A percentile compares a stretch with the other conserved stretches of the same genome.
These are phyloP conservation scores for Recurvirostra avosetta DNA, from an alignment of 2,113 vertebrate species.

Conservation along the genomic window DNA sequence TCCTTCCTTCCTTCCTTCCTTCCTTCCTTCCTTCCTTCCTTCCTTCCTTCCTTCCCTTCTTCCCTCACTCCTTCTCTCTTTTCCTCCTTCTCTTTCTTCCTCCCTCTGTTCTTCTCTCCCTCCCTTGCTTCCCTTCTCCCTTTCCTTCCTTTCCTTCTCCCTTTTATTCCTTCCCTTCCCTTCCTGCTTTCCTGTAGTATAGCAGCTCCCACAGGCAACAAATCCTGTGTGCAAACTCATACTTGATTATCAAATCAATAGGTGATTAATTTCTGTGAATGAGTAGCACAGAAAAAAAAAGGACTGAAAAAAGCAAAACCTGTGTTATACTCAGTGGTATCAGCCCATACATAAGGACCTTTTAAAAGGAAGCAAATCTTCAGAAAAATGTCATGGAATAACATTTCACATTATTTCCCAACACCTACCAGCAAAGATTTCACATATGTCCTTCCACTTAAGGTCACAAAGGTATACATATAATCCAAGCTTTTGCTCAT, in stretches of 20 bases:
- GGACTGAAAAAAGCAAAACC: background rate
- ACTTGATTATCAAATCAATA: background rate
- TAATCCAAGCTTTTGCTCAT: background rate
- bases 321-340: rapidly evolving
- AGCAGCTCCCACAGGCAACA: background rate
- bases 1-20: background rate
- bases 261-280: background rate
- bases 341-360: background rate
- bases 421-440: background rate
- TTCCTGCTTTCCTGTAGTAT: background rate
- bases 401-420: background rate
- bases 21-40: background rate
- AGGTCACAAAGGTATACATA: rapidly evolving
- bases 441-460: background rate
- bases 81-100: background rate
- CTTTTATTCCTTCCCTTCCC: background rate
- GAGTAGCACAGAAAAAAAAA: background rate
- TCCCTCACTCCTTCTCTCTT: background rate
- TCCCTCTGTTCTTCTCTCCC: background rate
- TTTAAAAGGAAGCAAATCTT: background rate
- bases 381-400: background rate
- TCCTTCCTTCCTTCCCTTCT: background rate
- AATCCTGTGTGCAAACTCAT: background rate
- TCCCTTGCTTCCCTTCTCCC: background rate
- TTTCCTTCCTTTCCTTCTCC: background rate